Evolutionary conservation across 1,140 invertebrate genomes (phyloP).

Genomic region (Augochlora pura): DNA sequence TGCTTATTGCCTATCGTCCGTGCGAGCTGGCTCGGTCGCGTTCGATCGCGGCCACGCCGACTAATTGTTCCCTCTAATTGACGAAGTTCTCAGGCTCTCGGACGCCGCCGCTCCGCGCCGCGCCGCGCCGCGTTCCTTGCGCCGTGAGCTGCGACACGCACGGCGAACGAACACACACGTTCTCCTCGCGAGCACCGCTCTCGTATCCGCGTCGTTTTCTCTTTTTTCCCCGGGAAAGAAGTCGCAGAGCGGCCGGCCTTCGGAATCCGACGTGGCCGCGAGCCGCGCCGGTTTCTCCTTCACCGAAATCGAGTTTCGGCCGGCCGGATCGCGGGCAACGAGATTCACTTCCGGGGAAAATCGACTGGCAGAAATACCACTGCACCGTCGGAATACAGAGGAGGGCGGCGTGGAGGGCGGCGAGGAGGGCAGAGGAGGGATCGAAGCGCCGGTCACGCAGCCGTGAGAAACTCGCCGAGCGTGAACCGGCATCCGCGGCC

Average conservation of each 20-base stretch:
- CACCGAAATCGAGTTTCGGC: slow-evolving; percentile 16
- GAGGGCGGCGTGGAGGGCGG: not conserved
- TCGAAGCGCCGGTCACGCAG: not conserved
- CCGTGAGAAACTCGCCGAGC: slow-evolving; percentile 14
- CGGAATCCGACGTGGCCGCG: slow-evolving; percentile 25
- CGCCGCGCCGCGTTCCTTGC: not conserved
- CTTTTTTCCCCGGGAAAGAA: slow-evolving; percentile 24
- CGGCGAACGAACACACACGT: no score
- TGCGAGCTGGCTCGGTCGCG: slow-evolving; percentile 25
- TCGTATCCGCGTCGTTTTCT: slow-evolving; percentile 31
- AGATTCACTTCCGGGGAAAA: slow-evolving; percentile 11
- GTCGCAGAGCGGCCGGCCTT: slow-evolving; percentile 31
- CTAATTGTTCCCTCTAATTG: slow-evolving; percentile 77
- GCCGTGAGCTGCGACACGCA: no score
- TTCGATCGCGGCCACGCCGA: slow-evolving; percentile 52
- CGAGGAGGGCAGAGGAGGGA: no score
- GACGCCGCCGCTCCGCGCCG: not conserved
- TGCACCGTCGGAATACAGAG: no score
- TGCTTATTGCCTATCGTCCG: slow-evolving; percentile 68
- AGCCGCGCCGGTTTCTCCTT: slow-evolving; percentile 14
- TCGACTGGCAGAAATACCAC: not conserved
- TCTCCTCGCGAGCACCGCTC: not conserved
- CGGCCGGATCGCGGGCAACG: not conserved
- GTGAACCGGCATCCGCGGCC: not conserved
- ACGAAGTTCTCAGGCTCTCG: slow-evolving; percentile 74